These are phyloP conservation scores for Crocuta crocuta DNA, from an alignment of 2,113 vertebrate genomes.

Conservation along the genomic window DNA sequence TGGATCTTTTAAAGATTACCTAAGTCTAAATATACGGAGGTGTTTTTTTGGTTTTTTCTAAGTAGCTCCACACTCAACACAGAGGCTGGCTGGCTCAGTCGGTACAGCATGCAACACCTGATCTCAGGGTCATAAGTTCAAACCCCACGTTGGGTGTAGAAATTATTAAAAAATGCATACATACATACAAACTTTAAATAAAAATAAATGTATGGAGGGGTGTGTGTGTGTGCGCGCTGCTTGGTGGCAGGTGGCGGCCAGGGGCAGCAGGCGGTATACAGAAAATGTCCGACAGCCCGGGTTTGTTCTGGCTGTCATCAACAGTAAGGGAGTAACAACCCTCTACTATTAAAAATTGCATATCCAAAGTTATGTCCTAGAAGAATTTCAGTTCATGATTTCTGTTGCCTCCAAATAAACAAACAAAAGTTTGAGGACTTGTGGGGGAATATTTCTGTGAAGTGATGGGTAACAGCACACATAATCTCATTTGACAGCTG, in stretches of 20 bases:
- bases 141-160: neutral
- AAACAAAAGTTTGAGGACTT: neutral
- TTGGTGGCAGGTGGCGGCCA: neutral
- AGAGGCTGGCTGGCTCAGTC: neutral
- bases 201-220: neutral
- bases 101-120: neutral
- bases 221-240: neutral
- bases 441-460: slow-evolving; percentile 59
- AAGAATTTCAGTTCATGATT: slow-evolving; percentile 47
- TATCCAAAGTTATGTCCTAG: slow-evolving; percentile 24
- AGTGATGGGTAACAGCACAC: slow-evolving; percentile 49
- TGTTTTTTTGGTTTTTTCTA: neutral
- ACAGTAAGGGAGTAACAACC: neutral
- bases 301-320: neutral
- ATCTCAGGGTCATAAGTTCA: neutral
- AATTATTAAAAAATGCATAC: neutral
- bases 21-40: neutral
- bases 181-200: neutral
- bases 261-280: neutral
- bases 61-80: neutral
- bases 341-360: slow-evolving; percentile 1
- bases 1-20: neutral
- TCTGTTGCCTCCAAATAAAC: slow-evolving; percentile 54
- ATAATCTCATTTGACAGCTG: slow-evolving; percentile 70
- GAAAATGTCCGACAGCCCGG: neutral